Percentiles rank a stretch among this genome's conserved stretches.
Conservation (phyloP, 2,888 invertebrate species). For the Antitype chi region DNA sequence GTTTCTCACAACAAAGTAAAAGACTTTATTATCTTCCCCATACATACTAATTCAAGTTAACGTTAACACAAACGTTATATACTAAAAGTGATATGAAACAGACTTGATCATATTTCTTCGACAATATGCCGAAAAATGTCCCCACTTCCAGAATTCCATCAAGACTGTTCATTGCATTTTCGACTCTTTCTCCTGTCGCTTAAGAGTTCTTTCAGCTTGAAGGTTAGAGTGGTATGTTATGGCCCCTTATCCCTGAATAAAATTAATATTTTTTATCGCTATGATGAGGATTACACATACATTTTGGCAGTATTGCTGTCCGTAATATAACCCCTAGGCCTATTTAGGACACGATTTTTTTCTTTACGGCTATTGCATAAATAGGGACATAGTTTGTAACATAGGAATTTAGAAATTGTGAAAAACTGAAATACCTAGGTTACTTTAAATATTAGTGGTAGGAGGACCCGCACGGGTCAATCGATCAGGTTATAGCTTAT, state of each 20-base stretch:
- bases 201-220: constrained; percentile 29
- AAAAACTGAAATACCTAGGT: not conserved
- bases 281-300: constrained; percentile 57
- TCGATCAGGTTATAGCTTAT: too few relatives aligned
- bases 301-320: constrained; percentile 50
- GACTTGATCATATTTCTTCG: constrained; percentile 55
- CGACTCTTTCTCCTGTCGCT: not conserved
- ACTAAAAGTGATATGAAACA: constrained; percentile 55
- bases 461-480: too few relatives aligned
- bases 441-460: not conserved
- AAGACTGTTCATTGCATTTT: constrained; percentile 18
- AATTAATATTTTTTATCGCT: constrained; percentile 60
- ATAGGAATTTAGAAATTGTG: not conserved
- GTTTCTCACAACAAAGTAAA: constrained; percentile 16
- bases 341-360: constrained; percentile 47
- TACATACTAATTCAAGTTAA: constrained; percentile 42
- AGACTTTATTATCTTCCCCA: constrained; percentile 17
- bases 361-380: constrained; percentile 31
- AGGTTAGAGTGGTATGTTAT: constrained; percentile 24
- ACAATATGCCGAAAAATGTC: constrained; percentile 52
- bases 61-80: constrained; percentile 34
- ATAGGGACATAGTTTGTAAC: constrained; percentile 26
- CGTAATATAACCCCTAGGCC: constrained; percentile 46
- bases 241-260: constrained; percentile 44
- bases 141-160: constrained; percentile 34